Percentiles rank a stretch among this genome's conserved stretches.
phyloP scores from a whole-genome alignment of 2,888 invertebrate genomes.

The Thelaira solivaga region DNA sequence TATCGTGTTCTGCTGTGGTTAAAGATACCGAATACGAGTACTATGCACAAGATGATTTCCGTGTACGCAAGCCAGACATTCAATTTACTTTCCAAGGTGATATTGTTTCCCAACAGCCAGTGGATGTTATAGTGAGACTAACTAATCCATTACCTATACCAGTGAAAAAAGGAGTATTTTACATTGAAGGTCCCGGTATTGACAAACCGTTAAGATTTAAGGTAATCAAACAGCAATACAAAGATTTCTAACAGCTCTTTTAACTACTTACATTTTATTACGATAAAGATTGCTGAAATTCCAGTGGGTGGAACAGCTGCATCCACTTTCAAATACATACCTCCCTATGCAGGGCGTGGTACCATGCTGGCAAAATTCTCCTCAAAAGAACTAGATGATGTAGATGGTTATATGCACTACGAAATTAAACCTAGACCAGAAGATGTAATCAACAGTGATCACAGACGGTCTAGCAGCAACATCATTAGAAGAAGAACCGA shows the following conservation, averaged over 20 bases:
- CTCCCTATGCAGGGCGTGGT: conserved; percentile 87
- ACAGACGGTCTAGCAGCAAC: conserved; percentile 67
- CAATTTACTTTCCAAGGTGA: conserved; percentile 82
- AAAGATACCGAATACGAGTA: conserved; percentile 90
- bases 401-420: conserved; percentile 90
- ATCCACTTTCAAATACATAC: conserved; percentile 86
- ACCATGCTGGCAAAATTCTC: conserved; percentile 92
- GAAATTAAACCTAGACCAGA: conserved; percentile 80
- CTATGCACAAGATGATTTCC: conserved; percentile 92
- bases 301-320: conserved; percentile 84
- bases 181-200: conserved; percentile 89
- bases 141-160: conserved; percentile 90
- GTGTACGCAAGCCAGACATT: conserved; percentile 92
- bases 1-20: conserved; percentile 88
- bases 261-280: background rate
- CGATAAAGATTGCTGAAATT: conserved; percentile 73
- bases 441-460: conserved; percentile 72
- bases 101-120: conserved; percentile 78
- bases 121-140: conserved; percentile 82
- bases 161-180: conserved; percentile 86
- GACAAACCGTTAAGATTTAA: conserved; percentile 85
- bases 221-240: too few species aligned
- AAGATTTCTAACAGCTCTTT: background rate
- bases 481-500: conserved; percentile 73
- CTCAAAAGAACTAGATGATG: conserved; percentile 91